Evolutionary conservation across 1,140 invertebrate genomes (phyloP), one percentile per base, ranked within the genome.

Genomic region (Diplogasteroides magnus): DNA sequence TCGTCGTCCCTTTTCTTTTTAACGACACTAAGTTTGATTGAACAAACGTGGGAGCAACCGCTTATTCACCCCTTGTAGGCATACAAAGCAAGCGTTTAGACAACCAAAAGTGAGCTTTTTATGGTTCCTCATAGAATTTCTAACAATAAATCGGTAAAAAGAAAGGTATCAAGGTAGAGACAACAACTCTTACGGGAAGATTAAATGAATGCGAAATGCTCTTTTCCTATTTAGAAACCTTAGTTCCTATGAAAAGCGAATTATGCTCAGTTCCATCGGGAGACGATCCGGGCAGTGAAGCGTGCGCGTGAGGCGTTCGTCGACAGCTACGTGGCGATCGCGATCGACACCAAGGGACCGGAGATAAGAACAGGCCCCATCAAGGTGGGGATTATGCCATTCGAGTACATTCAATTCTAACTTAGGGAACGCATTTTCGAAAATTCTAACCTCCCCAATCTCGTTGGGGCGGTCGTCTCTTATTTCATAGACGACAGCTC

Each of bases 311-410:
- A 48, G 37, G 37, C 37, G 6, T 48, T 48, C 31, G 67, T 70
- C 3, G 74, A 79, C 13, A 71, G 81, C 25, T 83, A 85, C 25
- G 76, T 87, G 27, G 87, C 85, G 1, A 86, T 87, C 69, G 87
- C 87, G 27, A 76, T 87, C 57, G 87, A 87, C 75, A 87, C 87
- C 0, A 87, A 87, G 73, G 87, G 87, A 15, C 87, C 87, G 11
- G 87, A 87, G 75, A 88, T 87, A 63, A 77, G 87, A 68, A 87
- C 87, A 23, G 87, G 87, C 31, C 74, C 87, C 6, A 19, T 48
- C 6, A 48, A 48, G 37, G 37, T 48, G 19, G 6, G 37, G 37
- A n/a, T n/a, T n/a, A n/a, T n/a, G n/a, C n/a, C n/a, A n/a, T n/a
- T n/a, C n/a, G n/a, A n/a, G n/a, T n/a, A n/a, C n/a, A n/a, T n/a